Evolutionary conservation across 2,888 invertebrate species (phyloP).

Genomic region (Tridacna gigas): DNA sequence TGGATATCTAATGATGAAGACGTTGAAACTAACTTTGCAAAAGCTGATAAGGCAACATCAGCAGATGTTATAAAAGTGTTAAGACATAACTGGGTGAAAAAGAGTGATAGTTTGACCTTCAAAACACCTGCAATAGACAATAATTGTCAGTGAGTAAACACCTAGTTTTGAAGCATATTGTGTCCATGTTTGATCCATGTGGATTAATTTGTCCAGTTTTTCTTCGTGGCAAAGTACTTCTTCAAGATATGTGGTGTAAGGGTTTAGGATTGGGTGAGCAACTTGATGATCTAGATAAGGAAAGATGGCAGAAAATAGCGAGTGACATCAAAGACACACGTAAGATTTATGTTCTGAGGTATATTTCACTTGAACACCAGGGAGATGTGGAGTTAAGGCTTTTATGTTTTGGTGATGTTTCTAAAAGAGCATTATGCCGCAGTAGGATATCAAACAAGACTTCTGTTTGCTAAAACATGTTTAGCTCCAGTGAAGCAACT

Average conservation of each 20-base stretch:
- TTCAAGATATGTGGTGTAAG: slow-evolving; percentile 28
- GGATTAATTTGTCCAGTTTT: slow-evolving; percentile 17
- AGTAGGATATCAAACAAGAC: too few species aligned
- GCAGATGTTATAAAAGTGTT: too few species aligned
- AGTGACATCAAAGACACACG: not conserved
- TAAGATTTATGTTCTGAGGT: too few species aligned
- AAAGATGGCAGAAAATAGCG: slow-evolving; percentile 4
- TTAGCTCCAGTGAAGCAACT: too few species aligned
- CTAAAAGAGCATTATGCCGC: too few species aligned
- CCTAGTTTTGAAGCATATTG: slow-evolving; percentile 17
- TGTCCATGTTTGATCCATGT: slow-evolving; percentile 25
- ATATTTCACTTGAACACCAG: too few species aligned
- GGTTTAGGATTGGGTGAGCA: slow-evolving; percentile 11
- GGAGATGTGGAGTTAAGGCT: too few species aligned
- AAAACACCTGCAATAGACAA: not conserved
- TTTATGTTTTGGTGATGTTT: too few species aligned
- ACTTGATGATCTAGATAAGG: not conserved
- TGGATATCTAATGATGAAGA: slow-evolving; percentile 35
- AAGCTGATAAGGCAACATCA: not conserved
- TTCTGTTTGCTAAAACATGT: too few species aligned
- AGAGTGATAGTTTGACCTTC: slow-evolving; percentile 18
- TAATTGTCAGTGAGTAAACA: slow-evolving; percentile 6
- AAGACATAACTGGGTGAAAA: slow-evolving; percentile 34
- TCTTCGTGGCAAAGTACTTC: slow-evolving; percentile 24
- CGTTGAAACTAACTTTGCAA: slow-evolving; percentile 7